Percentiles rank a stretch among this genome's conserved stretches.
Conservation (phyloP, 2,797 vertebrate genomes). For the Artibeus jamaicensis region DNA sequence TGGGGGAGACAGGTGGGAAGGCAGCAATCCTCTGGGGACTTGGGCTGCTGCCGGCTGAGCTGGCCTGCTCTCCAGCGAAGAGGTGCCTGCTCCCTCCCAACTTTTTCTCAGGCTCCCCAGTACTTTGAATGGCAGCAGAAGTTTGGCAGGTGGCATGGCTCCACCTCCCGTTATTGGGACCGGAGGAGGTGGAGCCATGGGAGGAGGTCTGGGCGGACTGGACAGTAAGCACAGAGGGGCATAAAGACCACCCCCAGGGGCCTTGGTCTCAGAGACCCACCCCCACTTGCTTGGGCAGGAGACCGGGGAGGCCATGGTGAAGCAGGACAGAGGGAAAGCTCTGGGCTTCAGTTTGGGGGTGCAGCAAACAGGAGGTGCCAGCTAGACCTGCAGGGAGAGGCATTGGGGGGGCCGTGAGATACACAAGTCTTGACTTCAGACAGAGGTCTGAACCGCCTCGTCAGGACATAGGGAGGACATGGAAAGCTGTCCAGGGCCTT, state of each 20-base stretch:
- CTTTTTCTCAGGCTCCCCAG: not conserved
- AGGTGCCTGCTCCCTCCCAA: fast-evolving
- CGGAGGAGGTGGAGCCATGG: not conserved
- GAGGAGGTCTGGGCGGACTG: not conserved
- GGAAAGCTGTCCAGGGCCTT: not conserved
- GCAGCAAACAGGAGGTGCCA: fast-evolving
- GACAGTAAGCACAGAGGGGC: not conserved
- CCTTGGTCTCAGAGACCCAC: not conserved
- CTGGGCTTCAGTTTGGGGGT: not conserved
- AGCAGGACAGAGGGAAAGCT: too few relatives aligned
- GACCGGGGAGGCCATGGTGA: not conserved
- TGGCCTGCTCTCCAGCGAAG: not conserved
- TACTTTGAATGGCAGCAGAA: not conserved
- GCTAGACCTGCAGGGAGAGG: not conserved
- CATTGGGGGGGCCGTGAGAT: not conserved
- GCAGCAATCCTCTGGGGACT: not conserved
- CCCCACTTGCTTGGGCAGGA: not conserved
- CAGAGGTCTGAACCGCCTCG: not conserved
- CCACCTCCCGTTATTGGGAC: not conserved
- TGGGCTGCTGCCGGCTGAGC: not conserved
- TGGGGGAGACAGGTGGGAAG: too few relatives aligned
- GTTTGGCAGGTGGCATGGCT: too few relatives aligned
- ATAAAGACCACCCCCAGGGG: not conserved
- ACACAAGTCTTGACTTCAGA: not conserved
- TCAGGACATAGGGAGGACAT: too few relatives aligned